Evolutionary conservation across 2,888 invertebrate genomes (phyloP).

Genomic region (Eupithecia centaureata): DNA sequence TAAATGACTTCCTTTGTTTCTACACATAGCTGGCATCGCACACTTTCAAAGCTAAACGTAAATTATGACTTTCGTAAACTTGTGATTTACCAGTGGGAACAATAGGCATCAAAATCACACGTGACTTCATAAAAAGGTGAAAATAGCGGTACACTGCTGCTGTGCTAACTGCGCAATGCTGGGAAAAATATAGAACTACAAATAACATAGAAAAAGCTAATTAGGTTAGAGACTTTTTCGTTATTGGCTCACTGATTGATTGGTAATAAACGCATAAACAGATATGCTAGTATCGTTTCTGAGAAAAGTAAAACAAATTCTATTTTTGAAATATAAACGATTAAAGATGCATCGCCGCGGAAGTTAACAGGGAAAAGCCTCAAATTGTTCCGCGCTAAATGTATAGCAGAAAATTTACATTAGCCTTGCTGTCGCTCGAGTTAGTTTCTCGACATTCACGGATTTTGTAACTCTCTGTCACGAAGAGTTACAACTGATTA

Average conservation of each 20-base stretch:
- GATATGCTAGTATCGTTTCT: background rate
- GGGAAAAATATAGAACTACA: background rate
- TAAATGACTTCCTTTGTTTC: slow-evolving; percentile 78
- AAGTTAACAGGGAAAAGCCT: background rate
- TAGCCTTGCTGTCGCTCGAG: background rate
- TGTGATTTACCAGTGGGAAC: slow-evolving; percentile 52
- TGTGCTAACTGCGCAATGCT: slow-evolving; percentile 6
- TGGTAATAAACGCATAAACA: background rate
- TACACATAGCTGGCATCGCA: slow-evolving; percentile 66
- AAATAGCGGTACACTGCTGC: slow-evolving; percentile 14
- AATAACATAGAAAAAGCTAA: slow-evolving; percentile 1
- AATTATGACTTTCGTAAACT: slow-evolving; percentile 61
- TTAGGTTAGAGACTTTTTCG: background rate
- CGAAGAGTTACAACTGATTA: background rate
- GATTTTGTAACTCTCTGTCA: background rate
- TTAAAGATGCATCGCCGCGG: background rate
- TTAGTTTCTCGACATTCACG: background rate
- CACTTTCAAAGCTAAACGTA: slow-evolving; percentile 59
- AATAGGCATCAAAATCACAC: slow-evolving; percentile 42
- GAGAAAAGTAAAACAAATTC: background rate
- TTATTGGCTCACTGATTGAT: slow-evolving; percentile 1
- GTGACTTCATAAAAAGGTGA: slow-evolving; percentile 35
- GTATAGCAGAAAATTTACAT: background rate
- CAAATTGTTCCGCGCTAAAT: background rate
- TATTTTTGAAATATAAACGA: background rate